These are phyloP conservation scores for Bombus cullumanus DNA, from an alignment of 1,140 invertebrate species.

Conservation along the genomic window DNA sequence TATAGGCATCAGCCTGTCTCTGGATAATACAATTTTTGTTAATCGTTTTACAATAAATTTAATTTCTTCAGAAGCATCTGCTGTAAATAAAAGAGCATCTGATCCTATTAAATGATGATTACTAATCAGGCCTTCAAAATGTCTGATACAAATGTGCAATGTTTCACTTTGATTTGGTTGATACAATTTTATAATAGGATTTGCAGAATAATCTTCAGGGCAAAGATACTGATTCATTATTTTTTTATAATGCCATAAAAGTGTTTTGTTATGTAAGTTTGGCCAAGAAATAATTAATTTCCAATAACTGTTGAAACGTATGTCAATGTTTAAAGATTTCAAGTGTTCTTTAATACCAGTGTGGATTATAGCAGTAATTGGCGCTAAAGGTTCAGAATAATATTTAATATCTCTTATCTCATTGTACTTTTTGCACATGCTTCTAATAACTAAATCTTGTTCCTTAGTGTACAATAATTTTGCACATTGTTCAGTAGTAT, in stretches of 20 bases:
- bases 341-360: constrained; percentile 76
- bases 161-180: constrained; percentile 72
- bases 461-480: constrained; percentile 80
- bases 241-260: constrained; percentile 73
- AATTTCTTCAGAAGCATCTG: no score
- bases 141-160: constrained; percentile 73
- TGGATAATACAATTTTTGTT: no score
- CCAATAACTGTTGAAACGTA: constrained; percentile 84
- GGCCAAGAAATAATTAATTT: constrained; percentile 87
- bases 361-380: constrained; percentile 72
- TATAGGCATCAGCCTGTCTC: no score
- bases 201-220: constrained; percentile 63
- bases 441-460: constrained; percentile 82
- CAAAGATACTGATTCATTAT: constrained; percentile 74
- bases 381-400: constrained; percentile 48
- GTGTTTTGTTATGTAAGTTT: constrained; percentile 67
- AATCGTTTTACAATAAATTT: no score
- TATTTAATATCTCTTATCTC: constrained; percentile 1
- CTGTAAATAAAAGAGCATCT: no score
- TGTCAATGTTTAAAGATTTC: constrained; percentile 62
- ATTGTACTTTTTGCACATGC: constrained; percentile 75
- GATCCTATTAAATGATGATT: no score
- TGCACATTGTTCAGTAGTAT: constrained; percentile 83
- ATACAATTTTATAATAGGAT: constrained; percentile 75
- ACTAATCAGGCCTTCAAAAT: no score